Conservation (phyloP, 2,888 invertebrate genomes). For the Acanthosepion pharaonis region DNA sequence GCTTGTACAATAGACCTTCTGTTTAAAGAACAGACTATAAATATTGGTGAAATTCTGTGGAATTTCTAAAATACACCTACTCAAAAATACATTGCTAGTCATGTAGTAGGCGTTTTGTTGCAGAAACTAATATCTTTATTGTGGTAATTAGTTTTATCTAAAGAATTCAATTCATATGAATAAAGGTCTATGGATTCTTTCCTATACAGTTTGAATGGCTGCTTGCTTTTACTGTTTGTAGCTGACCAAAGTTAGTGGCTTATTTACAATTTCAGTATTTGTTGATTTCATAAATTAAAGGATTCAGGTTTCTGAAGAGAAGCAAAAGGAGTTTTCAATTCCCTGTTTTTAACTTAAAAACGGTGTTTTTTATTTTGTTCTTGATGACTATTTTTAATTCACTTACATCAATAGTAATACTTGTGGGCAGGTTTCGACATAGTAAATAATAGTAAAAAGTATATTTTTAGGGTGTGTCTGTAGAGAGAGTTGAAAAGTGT, state of each 20-base stretch:
- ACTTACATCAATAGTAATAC: neutral
- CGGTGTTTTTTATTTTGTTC: neutral
- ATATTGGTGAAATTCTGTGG: neutral
- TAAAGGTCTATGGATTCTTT: too few species aligned
- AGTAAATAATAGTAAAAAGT: neutral
- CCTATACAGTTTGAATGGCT: too few species aligned
- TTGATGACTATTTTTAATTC: neutral
- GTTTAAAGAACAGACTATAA: neutral
- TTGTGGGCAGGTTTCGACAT: neutral
- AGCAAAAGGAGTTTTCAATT: neutral
- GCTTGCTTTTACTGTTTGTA: too few species aligned
- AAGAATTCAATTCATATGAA: neutral
- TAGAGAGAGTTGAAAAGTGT: neutral
- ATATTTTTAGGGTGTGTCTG: neutral
- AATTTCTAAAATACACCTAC: neutral
- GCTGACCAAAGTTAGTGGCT: too few species aligned
- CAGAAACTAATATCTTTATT: neutral
- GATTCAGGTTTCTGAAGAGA: neutral
- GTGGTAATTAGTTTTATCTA: neutral
- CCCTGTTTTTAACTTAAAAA: neutral
- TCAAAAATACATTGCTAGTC: neutral
- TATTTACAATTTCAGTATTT: too few species aligned
- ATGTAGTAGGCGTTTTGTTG: neutral
- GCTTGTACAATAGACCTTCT: neutral
- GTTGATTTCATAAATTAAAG: neutral